Percentiles rank a stretch among this genome's conserved stretches.
These are phyloP conservation scores for Macroglossus sobrinus DNA, from an alignment of 2,113 vertebrate species.

Conservation along the genomic window DNA sequence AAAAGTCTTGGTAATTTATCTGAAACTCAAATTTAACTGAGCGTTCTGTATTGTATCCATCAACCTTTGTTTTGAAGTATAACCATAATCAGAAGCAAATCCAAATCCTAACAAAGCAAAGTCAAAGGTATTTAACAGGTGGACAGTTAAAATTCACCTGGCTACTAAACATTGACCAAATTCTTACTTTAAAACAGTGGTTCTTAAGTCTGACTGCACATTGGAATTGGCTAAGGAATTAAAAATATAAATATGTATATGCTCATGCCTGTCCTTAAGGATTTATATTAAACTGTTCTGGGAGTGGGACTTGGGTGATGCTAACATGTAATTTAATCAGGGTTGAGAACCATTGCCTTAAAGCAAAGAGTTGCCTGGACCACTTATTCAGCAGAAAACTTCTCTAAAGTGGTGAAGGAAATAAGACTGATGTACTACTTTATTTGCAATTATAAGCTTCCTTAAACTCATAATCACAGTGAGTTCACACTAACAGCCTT, in stretches of 20 bases:
- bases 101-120: neutral
- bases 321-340: neutral
- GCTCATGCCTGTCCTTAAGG: neutral
- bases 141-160: neutral
- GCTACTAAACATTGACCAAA: neutral
- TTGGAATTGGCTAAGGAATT: neutral
- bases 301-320: too few species aligned
- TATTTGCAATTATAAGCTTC: neutral
- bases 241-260: neutral
- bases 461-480: neutral
- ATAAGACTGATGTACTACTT: neutral
- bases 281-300: neutral
- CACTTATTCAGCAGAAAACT: neutral
- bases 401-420: neutral
- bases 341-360: neutral
- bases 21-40: neutral
- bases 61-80: neutral
- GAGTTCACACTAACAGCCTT: too few species aligned
- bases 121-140: neutral
- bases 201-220: neutral
- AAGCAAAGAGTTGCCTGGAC: neutral
- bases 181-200: neutral
- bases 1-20: neutral
- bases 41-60: neutral
- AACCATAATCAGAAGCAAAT: neutral